Base-by-base conservation (phyloP, 2,797 vertebrate genomes). In the Limosa lapponica region DNA sequence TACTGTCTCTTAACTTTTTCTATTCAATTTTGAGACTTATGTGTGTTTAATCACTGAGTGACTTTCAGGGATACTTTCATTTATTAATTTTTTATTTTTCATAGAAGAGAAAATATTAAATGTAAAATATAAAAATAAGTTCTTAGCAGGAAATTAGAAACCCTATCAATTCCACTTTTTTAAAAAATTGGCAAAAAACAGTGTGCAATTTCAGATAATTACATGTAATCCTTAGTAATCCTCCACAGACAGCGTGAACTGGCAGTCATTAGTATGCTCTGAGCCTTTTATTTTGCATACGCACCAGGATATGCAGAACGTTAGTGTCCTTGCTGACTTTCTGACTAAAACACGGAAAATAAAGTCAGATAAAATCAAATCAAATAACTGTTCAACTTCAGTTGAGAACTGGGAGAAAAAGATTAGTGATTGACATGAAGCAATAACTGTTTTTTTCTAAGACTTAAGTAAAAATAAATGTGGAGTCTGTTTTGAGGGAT, bases 141-240 rank as follows among this genome's bases (percentile, higher is more conserved):
- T 72, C 41, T 80, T 91, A 89, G 62, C 58, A 78, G 73, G 73
- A 95, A 93, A 89, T 87, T 64, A 86, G 87, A 79, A 92, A 22
- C 34, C 82, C 87, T 96, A 97, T 95, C 82, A 93, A 94, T 95
- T 96, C 62, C 51, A 90, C 57, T 92, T 90, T 82, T 80, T 36
- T 0, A 2, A 82, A 93, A 95, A 91, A 79, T 12, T 93, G 90
- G 87, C 57, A 88, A 89, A 94, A 94, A 59, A 0, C 65, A 89
- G 89, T 93, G 80, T 95, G 90, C 96, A 93, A 87, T 97, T 97
- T 97, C 93, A 97, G 92, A 95, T 97, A 97, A 97, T 96, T 96
- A 94, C 90, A 89, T 94, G 96, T 97, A 97, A 97, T 97, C 96
- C 96, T 86, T 93, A 81, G 71, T 97, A 97, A 97, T 97, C 96